A percentile compares a stretch with the other conserved stretches of the same genome.
These are phyloP conservation scores for Botia kubotai DNA, from an alignment of 2,797 vertebrate genomes.

Conservation along the genomic window DNA sequence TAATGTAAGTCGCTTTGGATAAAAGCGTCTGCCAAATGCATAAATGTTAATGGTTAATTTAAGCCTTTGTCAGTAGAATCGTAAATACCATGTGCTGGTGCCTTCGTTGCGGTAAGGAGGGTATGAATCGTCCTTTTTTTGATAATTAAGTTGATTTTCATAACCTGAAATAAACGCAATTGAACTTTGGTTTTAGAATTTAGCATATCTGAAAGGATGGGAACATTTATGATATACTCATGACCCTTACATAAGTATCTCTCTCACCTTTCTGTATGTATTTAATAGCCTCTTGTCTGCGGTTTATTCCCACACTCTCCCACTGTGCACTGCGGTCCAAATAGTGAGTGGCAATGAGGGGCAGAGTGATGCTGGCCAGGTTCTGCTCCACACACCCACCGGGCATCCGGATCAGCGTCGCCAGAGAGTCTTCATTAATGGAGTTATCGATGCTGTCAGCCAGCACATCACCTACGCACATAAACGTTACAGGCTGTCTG, in stretches of 20 bases:
- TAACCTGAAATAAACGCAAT: constrained; percentile 77
- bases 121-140: constrained; percentile 80
- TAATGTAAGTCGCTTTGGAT: too few relatives aligned
- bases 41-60: background rate
- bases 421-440: constrained; percentile 76
- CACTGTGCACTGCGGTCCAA: constrained; percentile 73
- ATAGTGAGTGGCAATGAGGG: constrained; percentile 77
- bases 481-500: background rate
- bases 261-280: constrained; percentile 76
- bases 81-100: constrained; percentile 89
- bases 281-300: constrained; percentile 69
- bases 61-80: too few relatives aligned
- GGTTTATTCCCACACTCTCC: constrained; percentile 71
- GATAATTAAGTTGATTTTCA: constrained; percentile 82
- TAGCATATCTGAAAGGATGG: background rate
- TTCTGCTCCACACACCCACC: constrained; percentile 84
- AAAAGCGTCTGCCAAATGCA: too few relatives aligned
- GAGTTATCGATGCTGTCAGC: constrained; percentile 81
- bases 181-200: background rate
- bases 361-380: constrained; percentile 76
- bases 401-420: constrained; percentile 75
- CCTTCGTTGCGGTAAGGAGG: constrained; percentile 76
- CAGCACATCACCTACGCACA: constrained; percentile 69
- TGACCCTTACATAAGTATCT: background rate
- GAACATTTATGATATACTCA: too few relatives aligned